These are phyloP conservation scores for Dasyprocta punctata DNA, from an alignment of 2,113 vertebrate species.

Conservation along the genomic window DNA sequence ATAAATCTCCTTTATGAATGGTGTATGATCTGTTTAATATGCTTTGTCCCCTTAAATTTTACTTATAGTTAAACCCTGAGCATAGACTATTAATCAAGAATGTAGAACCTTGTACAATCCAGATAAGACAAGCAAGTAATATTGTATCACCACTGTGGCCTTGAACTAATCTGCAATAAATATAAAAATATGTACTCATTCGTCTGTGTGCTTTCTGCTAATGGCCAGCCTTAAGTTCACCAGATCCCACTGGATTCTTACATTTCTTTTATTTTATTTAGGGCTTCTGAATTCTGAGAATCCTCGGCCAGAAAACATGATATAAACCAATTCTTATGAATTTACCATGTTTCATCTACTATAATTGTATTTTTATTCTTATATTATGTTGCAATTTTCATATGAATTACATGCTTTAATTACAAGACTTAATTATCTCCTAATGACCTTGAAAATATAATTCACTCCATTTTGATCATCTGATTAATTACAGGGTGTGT, in stretches of 20 bases:
- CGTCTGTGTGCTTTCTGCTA: background rate
- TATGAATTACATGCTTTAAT: constrained; percentile 40
- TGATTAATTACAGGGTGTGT: constrained; percentile 90
- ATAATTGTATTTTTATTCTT: constrained; percentile 45
- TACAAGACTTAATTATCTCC: constrained; percentile 6
- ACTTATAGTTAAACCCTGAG: background rate
- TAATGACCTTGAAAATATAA: constrained; percentile 70
- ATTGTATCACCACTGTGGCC: background rate
- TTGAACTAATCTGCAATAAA: background rate
- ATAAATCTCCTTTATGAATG: constrained; percentile 9
- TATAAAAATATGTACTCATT: background rate
- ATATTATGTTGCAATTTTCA: background rate
- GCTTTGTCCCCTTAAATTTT: background rate
- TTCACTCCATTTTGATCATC: constrained; percentile 74
- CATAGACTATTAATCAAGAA: background rate
- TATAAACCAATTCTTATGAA: constrained; percentile 51
- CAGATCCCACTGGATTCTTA: background rate
- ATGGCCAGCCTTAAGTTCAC: background rate
- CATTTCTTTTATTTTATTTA: background rate
- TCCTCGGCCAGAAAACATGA: constrained; percentile 13
- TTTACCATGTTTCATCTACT: constrained; percentile 28
- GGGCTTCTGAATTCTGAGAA: constrained; percentile 41
- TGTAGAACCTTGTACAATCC: background rate
- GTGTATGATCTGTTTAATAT: constrained; percentile 4
- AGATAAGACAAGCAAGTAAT: background rate